Conservation (phyloP, 2,888 invertebrate species). For the Branchinecta sandiegonensis region DNA sequence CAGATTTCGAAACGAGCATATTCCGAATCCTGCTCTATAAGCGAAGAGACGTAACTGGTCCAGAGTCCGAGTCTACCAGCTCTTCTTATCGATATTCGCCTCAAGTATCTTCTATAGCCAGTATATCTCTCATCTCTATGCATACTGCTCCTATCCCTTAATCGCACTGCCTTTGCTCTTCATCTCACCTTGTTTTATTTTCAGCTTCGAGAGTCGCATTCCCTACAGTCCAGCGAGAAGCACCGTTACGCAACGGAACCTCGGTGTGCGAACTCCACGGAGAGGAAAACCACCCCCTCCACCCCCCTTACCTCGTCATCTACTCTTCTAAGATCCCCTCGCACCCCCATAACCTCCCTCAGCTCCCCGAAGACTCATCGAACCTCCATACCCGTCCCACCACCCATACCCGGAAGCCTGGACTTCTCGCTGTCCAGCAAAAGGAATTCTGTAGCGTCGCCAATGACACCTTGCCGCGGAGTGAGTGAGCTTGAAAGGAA, state of each 20-base stretch:
- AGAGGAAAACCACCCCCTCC: slow-evolving; percentile 11
- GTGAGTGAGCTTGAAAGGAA: not conserved
- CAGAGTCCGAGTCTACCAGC: too few species aligned
- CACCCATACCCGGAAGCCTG: not conserved
- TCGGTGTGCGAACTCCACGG: not conserved
- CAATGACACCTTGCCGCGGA: not conserved
- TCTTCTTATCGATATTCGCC: too few species aligned
- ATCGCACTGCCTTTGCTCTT: too few species aligned
- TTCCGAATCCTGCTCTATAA: too few species aligned
- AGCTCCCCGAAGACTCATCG: not conserved
- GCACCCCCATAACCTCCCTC: not conserved
- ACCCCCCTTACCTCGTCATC: slow-evolving; percentile 9
- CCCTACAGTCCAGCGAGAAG: slow-evolving; percentile 8
- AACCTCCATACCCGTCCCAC: slow-evolving; percentile 1
- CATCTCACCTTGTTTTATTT: not conserved
- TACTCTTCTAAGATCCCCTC: slow-evolving; percentile 7
- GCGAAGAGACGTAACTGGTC: too few species aligned
- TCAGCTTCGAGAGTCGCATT: slow-evolving; percentile 15
- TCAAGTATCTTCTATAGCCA: too few species aligned
- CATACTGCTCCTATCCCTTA: too few species aligned
- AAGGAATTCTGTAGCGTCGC: not conserved
- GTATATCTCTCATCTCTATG: too few species aligned
- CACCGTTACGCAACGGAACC: not conserved
- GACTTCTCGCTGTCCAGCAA: not conserved
- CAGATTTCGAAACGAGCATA: too few species aligned